Conservation (phyloP, 2,113 vertebrate species). For the Sceloporus tristichus region DNA sequence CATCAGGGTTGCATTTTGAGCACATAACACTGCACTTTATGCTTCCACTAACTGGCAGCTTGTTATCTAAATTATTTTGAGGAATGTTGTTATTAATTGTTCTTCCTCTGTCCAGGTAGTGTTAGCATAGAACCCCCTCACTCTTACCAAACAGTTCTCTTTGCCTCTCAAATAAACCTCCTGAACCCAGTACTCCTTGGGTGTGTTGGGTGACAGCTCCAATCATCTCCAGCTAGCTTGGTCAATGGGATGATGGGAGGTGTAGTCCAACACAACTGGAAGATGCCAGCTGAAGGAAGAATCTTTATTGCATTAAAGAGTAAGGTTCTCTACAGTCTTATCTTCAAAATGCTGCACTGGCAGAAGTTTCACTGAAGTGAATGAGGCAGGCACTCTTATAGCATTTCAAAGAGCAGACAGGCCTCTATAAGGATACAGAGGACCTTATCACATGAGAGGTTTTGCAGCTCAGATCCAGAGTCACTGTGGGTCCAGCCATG, state of each 20-base stretch:
- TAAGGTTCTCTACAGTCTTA: background rate
- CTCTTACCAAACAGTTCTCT: background rate
- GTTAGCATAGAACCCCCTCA: background rate
- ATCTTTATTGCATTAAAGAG: background rate
- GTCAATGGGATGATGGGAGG: background rate
- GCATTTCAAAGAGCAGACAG: slow-evolving; percentile 1
- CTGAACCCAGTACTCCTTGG: background rate
- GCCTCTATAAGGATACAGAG: background rate
- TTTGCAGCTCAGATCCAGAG: no score
- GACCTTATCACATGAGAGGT: no score
- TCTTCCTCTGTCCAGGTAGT: background rate
- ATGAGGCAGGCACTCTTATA: background rate
- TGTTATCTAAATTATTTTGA: background rate
- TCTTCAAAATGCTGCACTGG: background rate
- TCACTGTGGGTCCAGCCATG: no score
- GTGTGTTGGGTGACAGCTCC: background rate
- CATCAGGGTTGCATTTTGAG: background rate
- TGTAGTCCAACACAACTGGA: background rate
- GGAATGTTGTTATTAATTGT: background rate
- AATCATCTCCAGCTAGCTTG: background rate
- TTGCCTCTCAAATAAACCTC: background rate
- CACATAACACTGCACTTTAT: background rate
- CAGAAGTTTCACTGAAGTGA: slow-evolving; percentile 2
- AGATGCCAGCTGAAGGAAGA: background rate
- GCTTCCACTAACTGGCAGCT: background rate